Evolutionary conservation across 2,113 vertebrate species (phyloP), one percentile per base, ranked within the genome.

Genomic region (Epinephelus cyanopodus): DNA sequence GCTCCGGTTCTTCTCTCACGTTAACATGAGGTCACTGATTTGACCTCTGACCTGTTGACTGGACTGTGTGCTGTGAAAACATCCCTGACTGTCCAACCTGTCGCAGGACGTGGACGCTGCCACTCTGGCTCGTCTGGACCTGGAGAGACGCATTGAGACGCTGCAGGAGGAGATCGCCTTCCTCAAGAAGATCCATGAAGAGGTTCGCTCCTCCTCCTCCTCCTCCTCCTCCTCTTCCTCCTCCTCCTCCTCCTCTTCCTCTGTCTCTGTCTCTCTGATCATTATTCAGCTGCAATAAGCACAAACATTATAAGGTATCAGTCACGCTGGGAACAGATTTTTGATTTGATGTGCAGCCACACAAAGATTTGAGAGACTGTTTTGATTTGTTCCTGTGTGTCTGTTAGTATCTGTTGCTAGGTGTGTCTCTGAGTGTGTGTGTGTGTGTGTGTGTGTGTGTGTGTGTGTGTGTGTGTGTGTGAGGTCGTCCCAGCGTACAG

Each of bases 111-210:
- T 99, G 48, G 98, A 99, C 0, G 97, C 97, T 0, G 98, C 98
- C 86, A 99, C 98, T 0, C 88, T 99, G 81, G 96, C 97, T 56
- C 96, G 97, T 2, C 96, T 99, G 1, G 98, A 98, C 81, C 93
- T 99, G 86, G 98, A 99, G 91, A 95, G 97, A 84, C 96, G 97
- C 82, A 97, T 99, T 0, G 97, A 99, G 89, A 98, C 97, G 2
- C 95, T 99, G 90, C 97, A 98, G 69, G 98, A 99, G 90, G 97
- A 99, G 92, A 99, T 99, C 0, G 97, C 96, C 14, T 99, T 99
- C 97, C 96, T 99, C 76, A 99, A 98, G 95, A 99, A 97, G 93
- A 97, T 99, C 71, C 97, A 99, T 0, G 97, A 99, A 80, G 97
- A 99, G 97, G 94, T 94, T 4, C 17, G 23, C 8, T 54, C 18